Evolutionary conservation across 2,888 invertebrate species (phyloP), one percentile per base, ranked within the genome.

Genomic region (Parapristionchus giblindavisi): DNA sequence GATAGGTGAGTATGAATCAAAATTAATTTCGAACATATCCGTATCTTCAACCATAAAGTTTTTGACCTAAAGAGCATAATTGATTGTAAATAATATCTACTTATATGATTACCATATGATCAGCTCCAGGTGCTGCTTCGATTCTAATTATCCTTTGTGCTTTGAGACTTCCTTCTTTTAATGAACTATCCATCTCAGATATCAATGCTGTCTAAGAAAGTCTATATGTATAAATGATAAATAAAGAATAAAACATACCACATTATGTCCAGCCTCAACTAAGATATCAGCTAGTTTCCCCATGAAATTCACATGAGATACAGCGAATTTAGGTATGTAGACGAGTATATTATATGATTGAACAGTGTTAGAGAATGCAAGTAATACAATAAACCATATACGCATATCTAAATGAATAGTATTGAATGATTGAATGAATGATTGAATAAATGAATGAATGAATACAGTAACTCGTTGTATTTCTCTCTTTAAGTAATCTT

Each of bases 211-310:
- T 68, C 68, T 68, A 11, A 51, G 36, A 36, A 58, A 11, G 11
- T 56, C 24, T 8, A 56, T 4, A 4, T 8, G 27, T n/a, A 27
- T 29, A 52, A n/a, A 27, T 1, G 6, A 38, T 24, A 36, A 5
- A 54, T 14, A 43, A 32, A 48, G 4, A 43, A 8, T 8, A 14
- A 36, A 73, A 68, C 76, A 72, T 2, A 79, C 80, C 60, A 80
- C 78, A 75, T 80, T 76, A 38, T 80, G 78, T 3, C 78, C 80
- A 27, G 80, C 78, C 17, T 80, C 77, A 0, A 77, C 77, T 0
- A 80, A 63, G 34, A 73, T 77, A 51, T 80, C 78, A 0, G 80
- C 80, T 0, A 80, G 27, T 34, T 61, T 75, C 5, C 77, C 80
- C 76, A 80, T 76, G 75, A 77, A 80, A 29, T 77, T 78, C 34